Evolutionary conservation across 2,113 vertebrate species (phyloP).

Genomic region (Calyptomena viridis): DNA sequence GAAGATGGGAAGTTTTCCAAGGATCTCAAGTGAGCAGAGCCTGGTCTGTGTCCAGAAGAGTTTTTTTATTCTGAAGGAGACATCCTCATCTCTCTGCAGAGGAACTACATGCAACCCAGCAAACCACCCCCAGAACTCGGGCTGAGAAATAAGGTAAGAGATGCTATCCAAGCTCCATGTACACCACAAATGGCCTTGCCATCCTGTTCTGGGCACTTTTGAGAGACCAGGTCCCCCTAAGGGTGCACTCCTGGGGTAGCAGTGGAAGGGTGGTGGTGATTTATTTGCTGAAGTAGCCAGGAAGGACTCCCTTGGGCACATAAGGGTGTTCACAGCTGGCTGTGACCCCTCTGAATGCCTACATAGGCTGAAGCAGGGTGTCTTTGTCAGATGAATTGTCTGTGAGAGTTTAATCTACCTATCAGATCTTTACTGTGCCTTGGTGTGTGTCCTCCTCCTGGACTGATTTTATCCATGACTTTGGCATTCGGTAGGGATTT

Average conservation of each 20-base stretch:
- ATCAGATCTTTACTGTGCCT: background rate
- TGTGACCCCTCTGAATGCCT: background rate
- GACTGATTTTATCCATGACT: background rate
- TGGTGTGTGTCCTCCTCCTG: background rate
- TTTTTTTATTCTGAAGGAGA: background rate
- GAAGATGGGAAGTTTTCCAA: background rate
- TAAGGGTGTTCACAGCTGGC: background rate
- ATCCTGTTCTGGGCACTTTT: background rate
- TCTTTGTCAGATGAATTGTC: background rate
- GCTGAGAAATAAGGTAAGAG: background rate
- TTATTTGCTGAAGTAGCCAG: background rate
- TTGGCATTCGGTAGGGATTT: background rate
- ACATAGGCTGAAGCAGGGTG: background rate
- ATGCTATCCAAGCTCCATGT: rapidly evolving
- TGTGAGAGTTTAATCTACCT: background rate
- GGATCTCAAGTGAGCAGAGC: background rate
- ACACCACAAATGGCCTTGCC: background rate
- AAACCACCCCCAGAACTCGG: rapidly evolving
- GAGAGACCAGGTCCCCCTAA: background rate
- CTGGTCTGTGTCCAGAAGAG: background rate
- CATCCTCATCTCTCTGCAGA: rapidly evolving
- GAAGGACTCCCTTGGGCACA: rapidly evolving
- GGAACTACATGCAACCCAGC: background rate
- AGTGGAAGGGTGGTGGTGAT: background rate
- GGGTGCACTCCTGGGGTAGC: background rate